A percentile compares a stretch with the other conserved stretches of the same genome.
Evolutionary conservation across 1,140 invertebrate genomes (phyloP).

Genomic region (Drosophila miranda): DNA sequence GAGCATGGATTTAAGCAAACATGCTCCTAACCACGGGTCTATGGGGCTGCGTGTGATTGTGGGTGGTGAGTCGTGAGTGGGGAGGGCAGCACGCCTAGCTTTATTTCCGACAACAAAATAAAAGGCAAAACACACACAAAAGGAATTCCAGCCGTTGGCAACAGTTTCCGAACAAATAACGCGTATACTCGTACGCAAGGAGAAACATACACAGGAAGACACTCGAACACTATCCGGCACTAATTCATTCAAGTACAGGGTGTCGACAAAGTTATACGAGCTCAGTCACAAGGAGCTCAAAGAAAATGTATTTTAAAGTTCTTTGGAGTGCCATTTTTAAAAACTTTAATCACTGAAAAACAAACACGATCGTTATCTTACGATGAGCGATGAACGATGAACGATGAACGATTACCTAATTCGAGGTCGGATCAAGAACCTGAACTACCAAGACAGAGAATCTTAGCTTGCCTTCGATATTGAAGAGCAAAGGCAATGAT

Average conservation of each 20-base stretch:
- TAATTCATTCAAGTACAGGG: constrained; percentile 16
- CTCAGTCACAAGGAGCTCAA: too few species aligned
- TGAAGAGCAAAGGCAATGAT: too few species aligned
- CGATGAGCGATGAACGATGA: too few species aligned
- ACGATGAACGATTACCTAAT: too few species aligned
- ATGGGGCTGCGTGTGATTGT: too few species aligned
- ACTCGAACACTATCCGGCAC: constrained; percentile 41
- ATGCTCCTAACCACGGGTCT: constrained; percentile 44
- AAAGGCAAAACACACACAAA: constrained; percentile 9
- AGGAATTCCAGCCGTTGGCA: constrained; percentile 14
- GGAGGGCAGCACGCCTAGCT: constrained; percentile 11
- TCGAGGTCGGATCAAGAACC: too few species aligned
- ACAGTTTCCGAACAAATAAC: constrained; percentile 27
- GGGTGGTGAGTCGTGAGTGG: too few species aligned
- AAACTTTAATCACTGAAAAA: too few species aligned
- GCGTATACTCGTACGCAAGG: constrained; percentile 16
- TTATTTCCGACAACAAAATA: constrained; percentile 40
- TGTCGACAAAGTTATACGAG: background rate
- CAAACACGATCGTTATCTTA: too few species aligned
- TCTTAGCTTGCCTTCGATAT: too few species aligned
- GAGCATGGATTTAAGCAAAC: constrained; percentile 57
- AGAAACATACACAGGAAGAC: constrained; percentile 21
- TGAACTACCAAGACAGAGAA: too few species aligned
- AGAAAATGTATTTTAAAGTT: background rate
- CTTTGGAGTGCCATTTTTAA: too few species aligned